phyloP scores from a whole-genome alignment of 2,888 invertebrate species.

The Graphium colonna region DNA sequence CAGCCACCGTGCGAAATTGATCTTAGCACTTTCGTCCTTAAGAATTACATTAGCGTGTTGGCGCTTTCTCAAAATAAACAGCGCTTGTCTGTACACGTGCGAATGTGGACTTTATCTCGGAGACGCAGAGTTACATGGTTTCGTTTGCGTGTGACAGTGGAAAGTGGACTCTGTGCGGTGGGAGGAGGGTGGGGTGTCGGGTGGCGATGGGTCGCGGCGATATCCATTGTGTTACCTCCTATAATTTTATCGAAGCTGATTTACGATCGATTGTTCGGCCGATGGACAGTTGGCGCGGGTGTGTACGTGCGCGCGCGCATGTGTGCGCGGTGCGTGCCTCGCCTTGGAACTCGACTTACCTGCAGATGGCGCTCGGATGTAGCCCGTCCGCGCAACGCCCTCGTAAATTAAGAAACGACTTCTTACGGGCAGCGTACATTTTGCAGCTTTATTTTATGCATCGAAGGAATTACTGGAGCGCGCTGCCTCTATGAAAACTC shows the following conservation, averaged over 20 bases:
- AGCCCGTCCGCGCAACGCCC: constrained; percentile 61
- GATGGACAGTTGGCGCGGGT: constrained; percentile 66
- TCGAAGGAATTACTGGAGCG: constrained; percentile 40
- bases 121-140: constrained; percentile 58
- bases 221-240: constrained; percentile 78
- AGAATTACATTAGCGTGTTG: constrained; percentile 49
- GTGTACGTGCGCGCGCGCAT: constrained; percentile 62
- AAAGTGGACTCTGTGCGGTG: constrained; percentile 67
- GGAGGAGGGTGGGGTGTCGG: constrained; percentile 63
- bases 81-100: constrained; percentile 74
- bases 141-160: constrained; percentile 53
- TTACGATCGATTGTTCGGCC: constrained; percentile 79
- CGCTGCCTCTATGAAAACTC: constrained; percentile 30
- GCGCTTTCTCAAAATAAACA: constrained; percentile 73
- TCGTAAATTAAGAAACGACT: constrained; percentile 74
- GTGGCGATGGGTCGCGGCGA: constrained; percentile 59
- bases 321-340: constrained; percentile 51
- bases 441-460: constrained; percentile 59
- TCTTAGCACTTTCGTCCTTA: constrained; percentile 44
- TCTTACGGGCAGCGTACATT: constrained; percentile 52
- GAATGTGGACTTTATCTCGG: constrained; percentile 76
- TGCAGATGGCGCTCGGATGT: constrained; percentile 69
- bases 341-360: constrained; percentile 51
- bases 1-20: constrained; percentile 46
- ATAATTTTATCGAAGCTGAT: constrained; percentile 80